Evolutionary conservation across 2,113 vertebrate species (phyloP).

Genomic region (Megalops atlanticus): DNA sequence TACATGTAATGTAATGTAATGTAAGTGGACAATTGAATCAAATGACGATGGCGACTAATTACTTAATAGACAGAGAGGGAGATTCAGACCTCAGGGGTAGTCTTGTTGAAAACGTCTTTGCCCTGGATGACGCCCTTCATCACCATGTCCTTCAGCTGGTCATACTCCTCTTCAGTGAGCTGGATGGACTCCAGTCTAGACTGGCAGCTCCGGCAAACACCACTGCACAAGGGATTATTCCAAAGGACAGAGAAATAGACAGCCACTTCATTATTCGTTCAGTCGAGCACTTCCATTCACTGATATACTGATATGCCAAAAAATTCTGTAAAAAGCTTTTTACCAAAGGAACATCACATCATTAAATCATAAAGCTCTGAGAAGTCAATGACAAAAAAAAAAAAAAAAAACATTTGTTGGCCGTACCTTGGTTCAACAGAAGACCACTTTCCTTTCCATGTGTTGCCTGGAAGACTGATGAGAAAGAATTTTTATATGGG

Average conservation of each 20-base stretch:
- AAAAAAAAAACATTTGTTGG: too few species aligned
- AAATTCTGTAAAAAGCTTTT: too few species aligned
- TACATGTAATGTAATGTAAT: too few species aligned
- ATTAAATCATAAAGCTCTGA: background rate
- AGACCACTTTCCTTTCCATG: slow-evolving; percentile 81
- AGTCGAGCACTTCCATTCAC: background rate
- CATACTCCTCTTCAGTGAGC: slow-evolving; percentile 82
- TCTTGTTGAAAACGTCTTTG: slow-evolving; percentile 85
- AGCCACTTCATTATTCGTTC: background rate
- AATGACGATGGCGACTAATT: too few species aligned
- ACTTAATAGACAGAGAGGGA: background rate
- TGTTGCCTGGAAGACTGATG: slow-evolving; percentile 75
- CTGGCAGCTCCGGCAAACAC: slow-evolving; percentile 78
- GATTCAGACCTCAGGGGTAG: slow-evolving; percentile 81
- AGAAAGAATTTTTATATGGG: slow-evolving; percentile 19
- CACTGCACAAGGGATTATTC: slow-evolving; percentile 60
- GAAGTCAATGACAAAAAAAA: background rate
- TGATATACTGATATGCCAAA: background rate
- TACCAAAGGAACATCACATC: background rate
- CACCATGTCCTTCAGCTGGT: slow-evolving; percentile 77
- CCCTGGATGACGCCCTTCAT: slow-evolving; percentile 85
- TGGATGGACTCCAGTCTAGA: slow-evolving; percentile 81
- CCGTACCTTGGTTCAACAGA: slow-evolving; percentile 75
- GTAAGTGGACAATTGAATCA: too few species aligned
- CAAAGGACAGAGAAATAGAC: background rate